Base-by-base conservation (phyloP, 2,797 vertebrate genomes). In the Propithecus perrieri region DNA sequence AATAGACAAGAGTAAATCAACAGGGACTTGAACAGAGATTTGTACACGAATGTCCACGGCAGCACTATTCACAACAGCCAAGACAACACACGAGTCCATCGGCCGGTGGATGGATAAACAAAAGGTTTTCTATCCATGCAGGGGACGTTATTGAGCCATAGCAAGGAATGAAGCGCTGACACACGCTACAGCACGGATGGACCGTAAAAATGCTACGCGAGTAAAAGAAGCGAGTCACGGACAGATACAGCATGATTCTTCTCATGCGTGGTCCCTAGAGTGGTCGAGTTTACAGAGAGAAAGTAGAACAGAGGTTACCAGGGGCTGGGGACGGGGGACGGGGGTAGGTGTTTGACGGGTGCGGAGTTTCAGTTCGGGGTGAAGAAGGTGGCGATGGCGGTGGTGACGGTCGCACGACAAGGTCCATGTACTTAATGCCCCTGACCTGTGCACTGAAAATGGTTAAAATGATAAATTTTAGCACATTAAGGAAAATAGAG, bases 271-370 rank as follows among this genome's bases (percentile, higher is more conserved):
- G 48, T 18, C 41, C 38, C 63, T 8, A 46, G 35, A 33, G 6
- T 4, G 5, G 5, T 76, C 80, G 50, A 15, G 50, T 30, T 33
- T 20, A 4, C 2, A n/a, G 43, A 94, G n/a, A 50, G 81, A 57
- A 76, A 41, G 5, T 0, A 5, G 28, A 48, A 67, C 2, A 0
- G 22, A 28, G 59, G 5, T 24, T 46, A 1, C 22, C 4, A 6
- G 59, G 15, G 30, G 41, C 17, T 20, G 8, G 2, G 1, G 15
- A 9, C 3, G 1, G 7, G 7, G 30, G 43, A 30, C 0, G n/a
- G 24, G 59, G 41, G n/a, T 7, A 13, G 67, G 30, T 48, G 17
- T 48, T 80, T 33, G 7, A 55, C 4, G 41, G 48, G 78, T 22
- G 8, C 41, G 30, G 26, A 50, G n/a, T 69, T 75, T 74, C 71